Evolutionary conservation across 2,113 vertebrate genomes (phyloP).

Genomic region (Phycodurus eques): DNA sequence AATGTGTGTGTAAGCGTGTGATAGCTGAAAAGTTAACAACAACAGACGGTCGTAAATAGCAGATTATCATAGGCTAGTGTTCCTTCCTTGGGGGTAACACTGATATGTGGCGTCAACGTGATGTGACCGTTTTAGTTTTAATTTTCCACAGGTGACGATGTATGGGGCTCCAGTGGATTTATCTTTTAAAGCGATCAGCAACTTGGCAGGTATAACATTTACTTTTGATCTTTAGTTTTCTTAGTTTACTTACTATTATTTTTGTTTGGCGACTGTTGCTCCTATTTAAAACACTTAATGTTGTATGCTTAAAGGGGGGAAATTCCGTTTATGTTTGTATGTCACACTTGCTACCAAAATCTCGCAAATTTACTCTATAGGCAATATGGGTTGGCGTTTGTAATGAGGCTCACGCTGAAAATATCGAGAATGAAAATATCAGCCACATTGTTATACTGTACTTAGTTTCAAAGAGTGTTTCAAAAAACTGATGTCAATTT

Average conservation of each 20-base stretch:
- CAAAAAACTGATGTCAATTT: too few species aligned
- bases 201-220: conserved; percentile 40
- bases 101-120: not conserved
- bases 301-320: not conserved
- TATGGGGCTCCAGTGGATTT: conserved; percentile 57
- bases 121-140: not conserved
- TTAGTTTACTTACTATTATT: not conserved
- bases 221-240: not conserved
- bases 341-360: not conserved
- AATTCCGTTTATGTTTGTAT: not conserved
- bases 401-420: too few species aligned
- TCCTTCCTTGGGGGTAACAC: not conserved
- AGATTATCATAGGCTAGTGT: not conserved
- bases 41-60: not conserved
- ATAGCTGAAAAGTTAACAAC: not conserved
- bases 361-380: not conserved
- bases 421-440: too few species aligned
- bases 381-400: too few species aligned
- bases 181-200: conserved; percentile 53
- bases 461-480: too few species aligned
- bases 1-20: too few species aligned
- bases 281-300: not conserved
- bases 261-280: not conserved
- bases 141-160: conserved; percentile 36
- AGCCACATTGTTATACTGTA: too few species aligned